Base-by-base conservation (phyloP, 2,113 vertebrate species). In the Macaca nemestrina region DNA sequence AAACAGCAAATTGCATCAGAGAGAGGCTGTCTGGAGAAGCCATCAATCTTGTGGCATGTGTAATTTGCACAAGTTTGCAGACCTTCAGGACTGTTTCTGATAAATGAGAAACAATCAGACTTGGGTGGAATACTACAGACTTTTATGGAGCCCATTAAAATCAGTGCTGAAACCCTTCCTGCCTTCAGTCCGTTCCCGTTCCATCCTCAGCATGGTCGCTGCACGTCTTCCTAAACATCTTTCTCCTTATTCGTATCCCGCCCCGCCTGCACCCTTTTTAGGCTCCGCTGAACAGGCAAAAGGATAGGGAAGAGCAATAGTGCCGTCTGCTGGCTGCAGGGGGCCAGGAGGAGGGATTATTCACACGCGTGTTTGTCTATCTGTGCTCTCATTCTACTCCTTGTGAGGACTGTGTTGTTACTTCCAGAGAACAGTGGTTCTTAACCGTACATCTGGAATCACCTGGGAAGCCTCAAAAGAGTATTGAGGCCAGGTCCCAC, bases 41-140 rank as follows among this genome's bases (percentile, higher is more conserved):
- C 92, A 96, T 97, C 94, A 90, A 23, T 97, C 93, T 98, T 94
- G 59, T 84, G 88, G 61, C 93, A 43, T 87, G 75, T 97, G 93
- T 87, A 92, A 27, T 97, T 95, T 94, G 93, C 80, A 85, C 93
- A 93, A 81, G 80, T 97, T 92, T 97, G 93, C 90, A 93, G 95
- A 93, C 97, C 92, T 96, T 96, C 83, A 88, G 92, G 96, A 95
- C 78, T 97, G 93, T 89, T 92, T 90, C 86, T 95, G 96, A 95
- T 81, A 90, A 96, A 97, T 95, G 97, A 61, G 92, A 97, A 94
- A 91, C 94, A 89, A 81, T 84, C 59, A 22, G 79, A 92, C 57
- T 59, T 88, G 76, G 84, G 52, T 97, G 90, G 92, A 97, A 94
- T 96, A 97, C 88, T 89, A 92, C 76, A 73, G 75, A 70, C 79